Base-by-base conservation (phyloP, 2,113 vertebrate genomes). In the Dasypus novemcinctus region DNA sequence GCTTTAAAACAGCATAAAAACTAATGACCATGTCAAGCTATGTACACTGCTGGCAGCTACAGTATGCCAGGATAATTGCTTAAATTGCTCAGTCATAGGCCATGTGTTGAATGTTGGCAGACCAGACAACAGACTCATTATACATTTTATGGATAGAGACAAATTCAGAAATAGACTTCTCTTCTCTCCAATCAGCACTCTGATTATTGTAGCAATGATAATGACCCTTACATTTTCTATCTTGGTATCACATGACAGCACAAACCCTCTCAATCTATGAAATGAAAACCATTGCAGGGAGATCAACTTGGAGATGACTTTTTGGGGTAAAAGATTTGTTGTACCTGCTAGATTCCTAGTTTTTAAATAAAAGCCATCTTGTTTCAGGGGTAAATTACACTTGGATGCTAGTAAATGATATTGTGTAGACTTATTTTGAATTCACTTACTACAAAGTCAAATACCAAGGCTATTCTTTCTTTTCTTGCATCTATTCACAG, bases 1-100 rank as follows among this genome's bases (percentile, higher is more conserved):
- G 92, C 97, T 97, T 95, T 98, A 98, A 98, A 98, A 98, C 96
- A 95, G 97, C 98, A 98, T 98, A 97, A 98, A 98, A 98, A 93
- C 98, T 98, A 98, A 98, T 98, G 98, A 95, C 97, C 88, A 71
- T 97, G 98, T 98, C 98, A 97, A 97, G 95, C 95, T 92, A 72
- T 96, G 93, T 93, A 84, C 93, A 98, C 97, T 95, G 98, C 98
- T 3, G 1, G 96, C 96, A 98, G 98, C 97, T 96, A 95, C 87
- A 97, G 92, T 79, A 88, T 96, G 95, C 96, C 95, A 93, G 81
- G 95, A 97, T 97, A 98, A 98, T 97, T 98, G 94, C 95, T 98
- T 98, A 96, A 97, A 98, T 98, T 94, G 23, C 80, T 97, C 96
- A 96, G 95, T 97, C 93, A 97, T 95, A 97, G 96, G 93, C 92